A percentile compares a stretch with the other conserved stretches of the same genome.
Evolutionary conservation across 2,888 invertebrate species (phyloP).

Genomic region (Crepidodera aurea): DNA sequence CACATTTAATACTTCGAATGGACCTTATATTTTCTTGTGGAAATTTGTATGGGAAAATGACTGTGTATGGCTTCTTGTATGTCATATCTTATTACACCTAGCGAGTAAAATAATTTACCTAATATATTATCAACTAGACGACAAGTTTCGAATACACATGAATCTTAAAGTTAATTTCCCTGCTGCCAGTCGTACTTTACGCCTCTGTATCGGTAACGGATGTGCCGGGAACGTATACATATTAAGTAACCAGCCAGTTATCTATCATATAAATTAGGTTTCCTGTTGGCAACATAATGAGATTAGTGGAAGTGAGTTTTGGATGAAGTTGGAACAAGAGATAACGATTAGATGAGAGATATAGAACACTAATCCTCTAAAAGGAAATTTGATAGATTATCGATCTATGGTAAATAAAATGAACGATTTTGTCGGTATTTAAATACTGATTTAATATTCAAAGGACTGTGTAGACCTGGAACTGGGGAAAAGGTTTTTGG

Average conservation of each 20-base stretch:
- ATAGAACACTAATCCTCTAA: conserved; percentile 9
- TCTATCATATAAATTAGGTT: conserved; percentile 43
- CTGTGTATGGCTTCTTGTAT: too few relatives aligned
- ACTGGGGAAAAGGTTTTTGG: too few relatives aligned
- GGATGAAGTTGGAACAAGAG: conserved; percentile 28
- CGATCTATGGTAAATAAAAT: conserved; percentile 1
- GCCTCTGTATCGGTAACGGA: conserved; percentile 21
- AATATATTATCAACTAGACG: background rate
- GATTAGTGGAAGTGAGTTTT: conserved; percentile 35
- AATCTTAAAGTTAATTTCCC: conserved; percentile 16
- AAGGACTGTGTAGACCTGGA: too few relatives aligned
- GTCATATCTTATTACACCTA: too few relatives aligned
- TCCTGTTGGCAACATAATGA: conserved; percentile 35
- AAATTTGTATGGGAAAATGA: too few relatives aligned
- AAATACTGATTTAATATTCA: too few relatives aligned
- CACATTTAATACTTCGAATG: too few relatives aligned
- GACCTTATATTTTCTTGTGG: too few relatives aligned
- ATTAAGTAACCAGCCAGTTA: conserved; percentile 40
- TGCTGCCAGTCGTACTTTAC: conserved; percentile 11
- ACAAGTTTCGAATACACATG: background rate
- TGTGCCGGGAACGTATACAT: conserved; percentile 31
- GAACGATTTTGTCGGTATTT: background rate
- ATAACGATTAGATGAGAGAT: conserved; percentile 17
- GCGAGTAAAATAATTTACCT: conserved; percentile 4
- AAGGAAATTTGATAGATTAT: conserved; percentile 22